These are phyloP conservation scores for Philereme vetulata DNA, from an alignment of 2,888 invertebrate genomes.

Conservation along the genomic window DNA sequence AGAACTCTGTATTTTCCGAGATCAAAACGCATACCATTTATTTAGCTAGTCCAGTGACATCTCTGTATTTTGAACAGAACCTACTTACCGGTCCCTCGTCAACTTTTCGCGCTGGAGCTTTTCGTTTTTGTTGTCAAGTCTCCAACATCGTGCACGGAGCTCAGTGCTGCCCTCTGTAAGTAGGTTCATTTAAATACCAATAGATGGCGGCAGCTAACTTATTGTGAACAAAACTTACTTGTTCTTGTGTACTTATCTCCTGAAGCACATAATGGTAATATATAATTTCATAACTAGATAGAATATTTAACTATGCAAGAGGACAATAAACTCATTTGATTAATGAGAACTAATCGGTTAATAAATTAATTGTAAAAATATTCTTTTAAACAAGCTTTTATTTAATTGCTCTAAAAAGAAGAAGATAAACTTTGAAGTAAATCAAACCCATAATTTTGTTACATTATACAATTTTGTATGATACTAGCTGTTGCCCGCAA, in stretches of 20 bases:
- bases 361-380: too few relatives aligned
- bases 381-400: too few relatives aligned
- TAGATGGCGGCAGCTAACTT: conserved; percentile 52
- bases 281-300: neutral
- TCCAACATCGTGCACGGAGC: conserved; percentile 47
- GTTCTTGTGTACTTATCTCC: too few relatives aligned
- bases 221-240: neutral
- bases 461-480: too few relatives aligned
- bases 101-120: conserved; percentile 59
- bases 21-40: neutral
- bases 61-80: conserved; percentile 41
- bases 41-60: conserved; percentile 47
- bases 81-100: conserved; percentile 60
- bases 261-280: neutral
- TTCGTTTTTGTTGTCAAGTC: conserved; percentile 44
- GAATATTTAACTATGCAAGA: too few relatives aligned
- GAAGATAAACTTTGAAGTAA: too few relatives aligned
- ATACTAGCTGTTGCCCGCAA: too few relatives aligned
- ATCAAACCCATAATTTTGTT: too few relatives aligned
- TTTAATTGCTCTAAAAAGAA: too few relatives aligned
- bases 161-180: conserved; percentile 62
- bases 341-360: too few relatives aligned
- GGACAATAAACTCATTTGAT: neutral
- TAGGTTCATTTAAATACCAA: conserved; percentile 15
- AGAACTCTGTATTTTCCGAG: neutral